Percentiles rank a stretch among this genome's conserved stretches.
Evolutionary conservation across 1,140 invertebrate species (phyloP).

Genomic region (Sitodiplosis mosellana): DNA sequence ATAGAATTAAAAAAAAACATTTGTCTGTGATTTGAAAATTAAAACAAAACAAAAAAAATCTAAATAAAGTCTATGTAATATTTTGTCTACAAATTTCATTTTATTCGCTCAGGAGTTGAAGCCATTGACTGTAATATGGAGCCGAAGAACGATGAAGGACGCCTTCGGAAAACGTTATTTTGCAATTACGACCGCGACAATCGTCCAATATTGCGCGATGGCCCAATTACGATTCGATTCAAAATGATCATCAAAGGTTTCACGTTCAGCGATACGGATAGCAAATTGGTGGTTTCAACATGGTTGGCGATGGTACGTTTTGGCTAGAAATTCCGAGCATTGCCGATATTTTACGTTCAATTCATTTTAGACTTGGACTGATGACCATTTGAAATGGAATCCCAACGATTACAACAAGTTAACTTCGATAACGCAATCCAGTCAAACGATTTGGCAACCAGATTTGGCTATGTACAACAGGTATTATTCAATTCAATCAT

Average conservation of each 20-base stretch:
- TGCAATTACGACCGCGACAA: background rate
- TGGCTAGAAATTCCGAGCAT: background rate
- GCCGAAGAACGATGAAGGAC: background rate
- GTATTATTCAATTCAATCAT: background rate
- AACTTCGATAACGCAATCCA: background rate
- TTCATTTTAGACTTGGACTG: background rate
- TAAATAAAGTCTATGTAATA: too few relatives aligned
- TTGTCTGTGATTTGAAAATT: too few relatives aligned
- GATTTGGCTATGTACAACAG: slow-evolving; percentile 1
- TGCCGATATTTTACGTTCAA: background rate
- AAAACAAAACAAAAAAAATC: too few relatives aligned
- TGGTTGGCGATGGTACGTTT: background rate
- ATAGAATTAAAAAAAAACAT: too few relatives aligned
- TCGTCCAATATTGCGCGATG: background rate
- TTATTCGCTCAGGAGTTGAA: too few relatives aligned
- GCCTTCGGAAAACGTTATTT: background rate
- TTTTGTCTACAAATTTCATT: too few relatives aligned
- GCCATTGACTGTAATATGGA: background rate
- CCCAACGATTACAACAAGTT: background rate
- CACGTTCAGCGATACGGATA: background rate
- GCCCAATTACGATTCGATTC: background rate
- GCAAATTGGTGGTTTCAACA: background rate
- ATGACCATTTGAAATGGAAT: background rate
- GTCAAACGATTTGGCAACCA: background rate
- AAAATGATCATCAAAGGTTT: slow-evolving; percentile 1